Conservation (phyloP, 64 coral and sea anemone genomes). For the Montipora efflorescens region DNA sequence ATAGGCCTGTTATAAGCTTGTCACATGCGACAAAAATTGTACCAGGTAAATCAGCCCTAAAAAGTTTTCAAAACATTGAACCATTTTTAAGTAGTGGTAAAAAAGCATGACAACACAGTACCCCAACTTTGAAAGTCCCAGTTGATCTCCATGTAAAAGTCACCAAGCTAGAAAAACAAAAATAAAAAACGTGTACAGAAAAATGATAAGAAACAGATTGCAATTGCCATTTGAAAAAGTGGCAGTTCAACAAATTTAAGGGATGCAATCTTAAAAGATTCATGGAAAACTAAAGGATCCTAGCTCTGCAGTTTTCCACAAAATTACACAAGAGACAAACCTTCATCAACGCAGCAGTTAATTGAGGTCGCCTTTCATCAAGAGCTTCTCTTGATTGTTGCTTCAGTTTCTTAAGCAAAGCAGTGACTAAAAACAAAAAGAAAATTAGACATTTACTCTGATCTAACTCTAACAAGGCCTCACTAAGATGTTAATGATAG, state of each 20-base stretch:
- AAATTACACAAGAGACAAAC: constrained; percentile 25
- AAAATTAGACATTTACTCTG: neutral
- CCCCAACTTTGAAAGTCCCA: constrained; percentile 99
- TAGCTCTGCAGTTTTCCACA: too few relatives aligned
- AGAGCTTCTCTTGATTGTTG: constrained; percentile 78
- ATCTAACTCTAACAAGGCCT: too few relatives aligned
- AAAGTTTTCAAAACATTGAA: too few relatives aligned
- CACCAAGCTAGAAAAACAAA: constrained; percentile 85
- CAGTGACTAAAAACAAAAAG: constrained; percentile 61
- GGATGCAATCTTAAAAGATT: too few relatives aligned
- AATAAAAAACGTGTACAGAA: neutral
- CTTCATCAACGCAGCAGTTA: constrained; percentile 81
- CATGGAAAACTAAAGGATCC: too few relatives aligned
- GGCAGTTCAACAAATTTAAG: too few relatives aligned
- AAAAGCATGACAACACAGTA: constrained; percentile 23
- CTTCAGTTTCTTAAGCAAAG: constrained; percentile 95
- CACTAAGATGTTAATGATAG: too few relatives aligned
- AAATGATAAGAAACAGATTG: neutral
- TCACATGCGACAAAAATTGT: too few relatives aligned
- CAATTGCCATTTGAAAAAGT: too few relatives aligned
- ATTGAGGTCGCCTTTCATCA: constrained; percentile 81
- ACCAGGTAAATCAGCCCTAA: too few relatives aligned
- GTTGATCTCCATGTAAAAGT: constrained; percentile 98
- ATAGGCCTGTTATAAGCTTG: too few relatives aligned
- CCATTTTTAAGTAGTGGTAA: too few relatives aligned